Evolutionary conservation across 2,888 invertebrate genomes (phyloP).

Genomic region (Eledone cirrhosa): DNA sequence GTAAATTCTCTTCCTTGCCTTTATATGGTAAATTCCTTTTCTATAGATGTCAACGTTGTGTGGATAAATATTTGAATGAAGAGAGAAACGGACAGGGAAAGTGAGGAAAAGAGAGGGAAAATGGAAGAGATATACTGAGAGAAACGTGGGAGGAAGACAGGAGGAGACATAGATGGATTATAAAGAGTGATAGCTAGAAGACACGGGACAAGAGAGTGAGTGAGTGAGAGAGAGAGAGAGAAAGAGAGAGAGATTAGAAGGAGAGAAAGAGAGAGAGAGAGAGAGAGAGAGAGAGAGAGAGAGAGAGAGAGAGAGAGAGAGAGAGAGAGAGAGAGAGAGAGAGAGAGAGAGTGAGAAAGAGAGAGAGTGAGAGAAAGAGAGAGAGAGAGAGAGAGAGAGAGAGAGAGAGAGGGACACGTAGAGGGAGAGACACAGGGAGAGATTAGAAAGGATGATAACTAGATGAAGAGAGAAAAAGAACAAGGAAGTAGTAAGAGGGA

Average conservation of each 20-base stretch:
- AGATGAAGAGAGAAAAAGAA: neutral
- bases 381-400: neutral
- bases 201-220: neutral
- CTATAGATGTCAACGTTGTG: too few relatives aligned
- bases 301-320: too few relatives aligned
- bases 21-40: too few relatives aligned
- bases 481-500: neutral
- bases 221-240: neutral
- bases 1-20: too few relatives aligned
- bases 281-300: too few relatives aligned
- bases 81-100: neutral
- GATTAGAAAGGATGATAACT: neutral
- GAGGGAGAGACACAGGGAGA: neutral
- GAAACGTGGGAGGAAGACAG: neutral
- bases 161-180: neutral
- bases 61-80: too few relatives aligned
- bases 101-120: neutral
- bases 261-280: too few relatives aligned
- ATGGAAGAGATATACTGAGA: too few relatives aligned
- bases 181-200: neutral
- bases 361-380: neutral
- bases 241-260: neutral
- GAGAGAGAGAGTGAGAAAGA: neutral
- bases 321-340: too few relatives aligned
- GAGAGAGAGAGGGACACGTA: neutral